Percentiles rank a stretch among this genome's conserved stretches.
Evolutionary conservation across 2,888 invertebrate genomes (phyloP).

Genomic region (Blastobasis lacticolella): DNA sequence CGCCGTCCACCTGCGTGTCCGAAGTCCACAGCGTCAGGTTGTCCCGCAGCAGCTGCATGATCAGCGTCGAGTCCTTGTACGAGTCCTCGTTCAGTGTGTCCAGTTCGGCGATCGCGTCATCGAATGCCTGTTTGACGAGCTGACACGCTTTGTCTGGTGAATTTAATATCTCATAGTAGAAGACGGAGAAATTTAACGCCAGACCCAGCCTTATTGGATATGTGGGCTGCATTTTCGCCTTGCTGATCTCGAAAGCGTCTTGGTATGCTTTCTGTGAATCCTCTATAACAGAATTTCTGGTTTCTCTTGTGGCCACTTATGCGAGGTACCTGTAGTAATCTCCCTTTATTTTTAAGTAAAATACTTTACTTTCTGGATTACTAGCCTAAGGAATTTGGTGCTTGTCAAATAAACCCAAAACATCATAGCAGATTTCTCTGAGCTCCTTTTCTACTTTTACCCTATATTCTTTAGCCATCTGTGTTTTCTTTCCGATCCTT

Average conservation of each 20-base stretch:
- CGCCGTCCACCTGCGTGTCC: slow-evolving; percentile 96
- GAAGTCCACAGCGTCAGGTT: slow-evolving; percentile 97
- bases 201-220: slow-evolving; percentile 98
- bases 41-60: slow-evolving; percentile 99
- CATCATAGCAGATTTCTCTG: slow-evolving; percentile 99
- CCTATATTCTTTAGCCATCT: slow-evolving; percentile 99
- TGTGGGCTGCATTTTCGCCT: slow-evolving; percentile 97
- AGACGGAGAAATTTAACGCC: slow-evolving; percentile 98
- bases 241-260: slow-evolving; percentile 97
- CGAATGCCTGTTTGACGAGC: slow-evolving; percentile 98
- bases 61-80: slow-evolving; percentile 99
- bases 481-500: slow-evolving; percentile 98
- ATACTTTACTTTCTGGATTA: slow-evolving; percentile 99
- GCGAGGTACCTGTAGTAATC: slow-evolving; percentile 99
- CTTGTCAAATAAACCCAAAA: slow-evolving; percentile 97
- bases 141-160: slow-evolving; percentile 95
- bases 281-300: slow-evolving; percentile 95
- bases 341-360: slow-evolving; percentile 99
- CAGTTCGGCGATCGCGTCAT: slow-evolving; percentile 99
- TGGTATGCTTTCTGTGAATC: slow-evolving; percentile 98
- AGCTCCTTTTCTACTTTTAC: slow-evolving; percentile 99
- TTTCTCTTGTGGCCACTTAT: slow-evolving; percentile 99
- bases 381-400: slow-evolving; percentile 99
- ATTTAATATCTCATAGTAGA: slow-evolving; percentile 99
- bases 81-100: slow-evolving; percentile 99